Percentiles rank a stretch among this genome's conserved stretches.
These are phyloP conservation scores for Melanophora roralis DNA, from an alignment of 2,888 invertebrate genomes.

Conservation along the genomic window DNA sequence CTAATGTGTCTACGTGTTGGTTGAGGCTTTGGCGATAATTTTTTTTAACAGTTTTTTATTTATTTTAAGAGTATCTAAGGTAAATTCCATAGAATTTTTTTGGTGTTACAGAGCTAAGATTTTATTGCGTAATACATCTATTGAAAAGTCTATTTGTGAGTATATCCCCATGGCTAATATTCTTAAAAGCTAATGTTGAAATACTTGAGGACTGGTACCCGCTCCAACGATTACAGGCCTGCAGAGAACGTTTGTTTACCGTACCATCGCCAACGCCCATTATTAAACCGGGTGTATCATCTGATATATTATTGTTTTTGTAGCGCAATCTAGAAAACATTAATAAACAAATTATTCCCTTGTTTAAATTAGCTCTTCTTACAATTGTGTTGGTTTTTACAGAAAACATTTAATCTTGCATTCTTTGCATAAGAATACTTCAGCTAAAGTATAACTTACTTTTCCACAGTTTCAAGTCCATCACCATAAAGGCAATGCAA, in stretches of 20 bases:
- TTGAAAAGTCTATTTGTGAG: constrained; percentile 79
- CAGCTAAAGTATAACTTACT: no score
- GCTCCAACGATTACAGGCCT: constrained; percentile 89
- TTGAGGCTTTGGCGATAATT: no score
- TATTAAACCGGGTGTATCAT: constrained; percentile 72
- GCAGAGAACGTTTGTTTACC: constrained; percentile 91
- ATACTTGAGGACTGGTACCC: constrained; percentile 81
- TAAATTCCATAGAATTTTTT: no score
- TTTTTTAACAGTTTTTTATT: no score
- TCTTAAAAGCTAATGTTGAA: constrained; percentile 68
- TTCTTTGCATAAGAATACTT: no score
- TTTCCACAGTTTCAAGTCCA: constrained; percentile 86
- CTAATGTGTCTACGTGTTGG: no score
- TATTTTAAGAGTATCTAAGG: no score
- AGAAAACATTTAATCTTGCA: no score
- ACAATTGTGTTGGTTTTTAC: no score
- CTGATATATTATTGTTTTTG: constrained; percentile 70
- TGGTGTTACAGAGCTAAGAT: background rate
- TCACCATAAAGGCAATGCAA: constrained; percentile 90
- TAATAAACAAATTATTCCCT: no score
- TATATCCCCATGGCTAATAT: constrained; percentile 89
- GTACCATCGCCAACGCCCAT: constrained; percentile 97
- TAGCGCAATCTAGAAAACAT: constrained; percentile 74
- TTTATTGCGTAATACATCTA: background rate
- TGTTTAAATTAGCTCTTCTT: no score